Evolutionary conservation across 2,797 vertebrate species (phyloP).

Genomic region (Nasua narica): DNA sequence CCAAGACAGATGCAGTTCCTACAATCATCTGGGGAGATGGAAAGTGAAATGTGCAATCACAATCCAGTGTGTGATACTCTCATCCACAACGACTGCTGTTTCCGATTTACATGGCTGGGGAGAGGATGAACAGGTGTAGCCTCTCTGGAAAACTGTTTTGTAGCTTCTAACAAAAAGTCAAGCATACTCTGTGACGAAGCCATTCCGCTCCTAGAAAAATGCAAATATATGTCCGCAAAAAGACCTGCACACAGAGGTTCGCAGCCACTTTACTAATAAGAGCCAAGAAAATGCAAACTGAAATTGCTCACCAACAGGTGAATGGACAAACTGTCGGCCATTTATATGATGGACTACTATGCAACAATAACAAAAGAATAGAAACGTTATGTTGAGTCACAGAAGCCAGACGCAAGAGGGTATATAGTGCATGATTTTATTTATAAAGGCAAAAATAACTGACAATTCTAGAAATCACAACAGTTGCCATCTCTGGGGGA

Average conservation of each 20-base stretch:
- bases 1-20: neutral
- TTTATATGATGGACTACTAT: neutral
- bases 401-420: neutral
- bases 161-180: conserved; percentile 26
- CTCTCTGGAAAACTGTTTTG: neutral
- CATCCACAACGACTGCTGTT: neutral
- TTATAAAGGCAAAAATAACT: neutral
- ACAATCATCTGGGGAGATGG: neutral
- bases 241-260: neutral
- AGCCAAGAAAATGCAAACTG: neutral
- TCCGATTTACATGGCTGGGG: neutral
- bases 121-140: neutral
- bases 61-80: neutral
- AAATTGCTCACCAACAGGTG: neutral
- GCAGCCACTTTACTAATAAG: neutral
- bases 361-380: neutral
- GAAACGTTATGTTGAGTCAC: neutral
- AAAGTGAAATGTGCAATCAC: neutral
- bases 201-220: conserved; percentile 2
- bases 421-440: neutral
- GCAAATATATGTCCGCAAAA: neutral
- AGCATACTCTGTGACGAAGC: neutral
- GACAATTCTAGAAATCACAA: neutral
- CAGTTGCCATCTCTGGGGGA: neutral
- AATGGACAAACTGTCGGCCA: neutral